Evolutionary conservation across 2,888 invertebrate species (phyloP), one percentile per base, ranked within the genome.

Genomic region (Tipula helvola): DNA sequence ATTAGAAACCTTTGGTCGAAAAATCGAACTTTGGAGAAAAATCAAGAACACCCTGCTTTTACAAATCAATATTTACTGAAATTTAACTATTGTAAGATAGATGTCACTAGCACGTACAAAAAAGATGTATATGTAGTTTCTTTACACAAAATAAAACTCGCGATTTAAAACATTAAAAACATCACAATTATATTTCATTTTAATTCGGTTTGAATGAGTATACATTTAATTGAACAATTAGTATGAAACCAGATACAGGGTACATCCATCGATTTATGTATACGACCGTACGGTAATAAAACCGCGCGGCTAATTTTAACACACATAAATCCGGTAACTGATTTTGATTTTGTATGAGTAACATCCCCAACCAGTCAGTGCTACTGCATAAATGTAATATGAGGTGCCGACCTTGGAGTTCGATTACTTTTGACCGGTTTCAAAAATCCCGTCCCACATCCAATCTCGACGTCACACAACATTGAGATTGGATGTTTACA

Each of bases 351-450:
- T n/a, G n/a, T 47, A 47, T 47, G 2, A 47, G n/a, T n/a, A 47
- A 47, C 47, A 47, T 42, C 4, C 7, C 10, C 28, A 7, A 84
- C 0, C 16, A n/a, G 39, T 84, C n/a, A 83, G 87, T 39, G 47
- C 88, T 89, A 91, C 7, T 91, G 89, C 87, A 89, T 89, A 89
- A 91, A 91, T 87, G 90, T 90, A 86, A 91, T 91, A 84, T 90
- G 90, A 0, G 91, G 91, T 10, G 90, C 91, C 4, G 91, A 91
- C 41, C 90, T 90, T 39, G 91, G 91, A 87, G 89, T 89, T 41
- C 91, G 89, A 87, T 88, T 87, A 86, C 86, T 86, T 90, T 87
- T 7, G 89, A 90, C 87, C 90, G 91, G 13, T 90, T 89, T 86
- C 91, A 91, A 47, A 90, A 87, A 42, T 90, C 89, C 86, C 90